Conservation (phyloP, 2,888 invertebrate genomes). For the Branchellion lobata region DNA sequence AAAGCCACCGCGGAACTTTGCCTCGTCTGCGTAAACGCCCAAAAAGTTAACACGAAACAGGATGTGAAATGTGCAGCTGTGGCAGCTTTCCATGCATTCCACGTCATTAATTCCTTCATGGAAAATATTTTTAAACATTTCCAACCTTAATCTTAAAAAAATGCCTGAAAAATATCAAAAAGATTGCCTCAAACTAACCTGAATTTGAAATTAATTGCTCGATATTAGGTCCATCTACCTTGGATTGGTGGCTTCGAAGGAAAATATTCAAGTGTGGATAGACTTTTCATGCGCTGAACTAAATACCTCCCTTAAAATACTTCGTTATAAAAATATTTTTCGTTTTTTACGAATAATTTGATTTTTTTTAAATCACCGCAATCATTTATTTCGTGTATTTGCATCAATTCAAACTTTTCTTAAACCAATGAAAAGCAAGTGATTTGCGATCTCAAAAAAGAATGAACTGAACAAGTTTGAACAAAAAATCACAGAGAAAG, state of each 20-base stretch:
- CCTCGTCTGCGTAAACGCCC: slow-evolving; percentile 11
- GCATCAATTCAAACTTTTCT: too few species aligned
- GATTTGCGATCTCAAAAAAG: too few species aligned
- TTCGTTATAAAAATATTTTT: too few species aligned
- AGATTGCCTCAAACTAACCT: background rate
- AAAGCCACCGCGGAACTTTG: background rate
- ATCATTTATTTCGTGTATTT: too few species aligned
- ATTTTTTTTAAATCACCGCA: too few species aligned
- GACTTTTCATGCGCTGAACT: background rate
- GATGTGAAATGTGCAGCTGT: slow-evolving; percentile 7
- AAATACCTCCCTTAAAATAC: background rate
- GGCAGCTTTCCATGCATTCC: slow-evolving; percentile 11
- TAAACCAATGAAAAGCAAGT: too few species aligned
- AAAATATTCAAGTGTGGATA: slow-evolving; percentile 17
- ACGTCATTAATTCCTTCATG: background rate
- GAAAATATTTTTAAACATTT: background rate
- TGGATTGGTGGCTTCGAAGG: slow-evolving; percentile 3
- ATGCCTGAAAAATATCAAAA: background rate
- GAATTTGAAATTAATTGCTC: background rate
- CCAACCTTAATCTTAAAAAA: too few species aligned
- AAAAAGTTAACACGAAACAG: slow-evolving; percentile 13
- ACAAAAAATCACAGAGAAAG: too few species aligned
- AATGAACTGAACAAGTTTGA: too few species aligned
- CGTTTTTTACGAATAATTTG: too few species aligned
- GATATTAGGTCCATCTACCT: background rate